Percentiles rank a stretch among this genome's conserved stretches.
Conservation (phyloP, 2,113 vertebrate genomes). For the Lamprotornis superbus region DNA sequence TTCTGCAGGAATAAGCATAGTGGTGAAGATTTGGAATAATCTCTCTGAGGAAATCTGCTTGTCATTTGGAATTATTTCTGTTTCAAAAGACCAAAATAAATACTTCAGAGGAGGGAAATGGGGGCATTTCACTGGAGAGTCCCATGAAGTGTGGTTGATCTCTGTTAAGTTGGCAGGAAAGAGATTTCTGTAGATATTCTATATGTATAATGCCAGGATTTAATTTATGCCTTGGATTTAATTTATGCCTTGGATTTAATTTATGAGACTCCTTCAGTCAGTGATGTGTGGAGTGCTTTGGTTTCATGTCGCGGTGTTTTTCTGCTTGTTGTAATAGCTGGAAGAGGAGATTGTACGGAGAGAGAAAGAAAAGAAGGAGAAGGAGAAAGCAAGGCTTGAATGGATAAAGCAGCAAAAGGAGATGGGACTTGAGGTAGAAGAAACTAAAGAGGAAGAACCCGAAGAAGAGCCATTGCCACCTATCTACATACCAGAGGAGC, state of each 20-base stretch:
- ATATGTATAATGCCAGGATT: not conserved
- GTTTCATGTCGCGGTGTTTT: not conserved
- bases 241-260: not conserved
- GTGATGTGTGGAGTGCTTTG: not conserved
- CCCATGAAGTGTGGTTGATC: not conserved
- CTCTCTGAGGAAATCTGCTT: not conserved
- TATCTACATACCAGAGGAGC: conserved; percentile 76
- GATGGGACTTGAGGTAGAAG: conserved; percentile 30
- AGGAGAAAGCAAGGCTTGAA: conserved; percentile 64
- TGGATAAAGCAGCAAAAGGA: conserved; percentile 53
- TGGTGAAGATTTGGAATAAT: not conserved
- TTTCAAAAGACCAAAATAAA: not conserved
- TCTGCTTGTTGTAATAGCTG: conserved; percentile 72
- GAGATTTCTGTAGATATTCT: not conserved
- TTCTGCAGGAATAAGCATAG: not conserved
- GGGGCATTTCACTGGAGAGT: not conserved
- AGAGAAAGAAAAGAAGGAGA: conserved; percentile 51
- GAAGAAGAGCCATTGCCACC: conserved; percentile 78
- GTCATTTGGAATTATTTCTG: not conserved
- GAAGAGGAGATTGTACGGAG: conserved; percentile 74
- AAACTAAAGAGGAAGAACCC: conserved; percentile 17
- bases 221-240: not conserved
- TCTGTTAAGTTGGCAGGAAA: not conserved
- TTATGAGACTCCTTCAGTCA: not conserved
- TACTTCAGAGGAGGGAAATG: not conserved